These are phyloP conservation scores for Schizaphis graminum DNA, from an alignment of 2,888 invertebrate genomes.

Conservation along the genomic window DNA sequence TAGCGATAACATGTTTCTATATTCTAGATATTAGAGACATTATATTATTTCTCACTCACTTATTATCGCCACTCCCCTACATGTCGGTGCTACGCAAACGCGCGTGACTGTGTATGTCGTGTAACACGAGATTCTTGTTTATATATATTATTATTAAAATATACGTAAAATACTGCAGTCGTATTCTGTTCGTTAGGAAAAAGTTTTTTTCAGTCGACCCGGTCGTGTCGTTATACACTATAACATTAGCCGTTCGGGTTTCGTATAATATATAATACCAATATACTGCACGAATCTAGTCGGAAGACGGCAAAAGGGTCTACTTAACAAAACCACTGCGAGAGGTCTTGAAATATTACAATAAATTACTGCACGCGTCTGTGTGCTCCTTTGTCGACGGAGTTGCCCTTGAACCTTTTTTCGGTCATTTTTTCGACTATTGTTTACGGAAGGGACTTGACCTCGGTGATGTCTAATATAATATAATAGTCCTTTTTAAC, in stretches of 20 bases:
- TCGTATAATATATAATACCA: neutral
- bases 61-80: neutral
- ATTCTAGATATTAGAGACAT: neutral
- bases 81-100: neutral
- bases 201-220: neutral
- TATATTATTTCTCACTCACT: neutral
- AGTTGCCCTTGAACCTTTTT: slow-evolving; percentile 48
- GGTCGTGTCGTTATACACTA: neutral
- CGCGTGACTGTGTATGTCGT: neutral
- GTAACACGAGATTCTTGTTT: neutral
- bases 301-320: slow-evolving; percentile 33
- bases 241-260: neutral
- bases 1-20: neutral
- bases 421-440: slow-evolving; percentile 36
- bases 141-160: neutral
- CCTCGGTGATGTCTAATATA: slow-evolving; percentile 13
- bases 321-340: slow-evolving; percentile 34
- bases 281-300: neutral
- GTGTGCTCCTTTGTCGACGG: slow-evolving; percentile 15
- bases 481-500: slow-evolving; percentile 9
- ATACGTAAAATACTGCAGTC: neutral
- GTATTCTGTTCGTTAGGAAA: neutral
- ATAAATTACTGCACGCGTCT: slow-evolving; percentile 38
- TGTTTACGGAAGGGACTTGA: slow-evolving; percentile 60
- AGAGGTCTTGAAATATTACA: slow-evolving; percentile 41